Conservation (phyloP, 2,888 invertebrate genomes). For the Ormyrus pomaceus region DNA sequence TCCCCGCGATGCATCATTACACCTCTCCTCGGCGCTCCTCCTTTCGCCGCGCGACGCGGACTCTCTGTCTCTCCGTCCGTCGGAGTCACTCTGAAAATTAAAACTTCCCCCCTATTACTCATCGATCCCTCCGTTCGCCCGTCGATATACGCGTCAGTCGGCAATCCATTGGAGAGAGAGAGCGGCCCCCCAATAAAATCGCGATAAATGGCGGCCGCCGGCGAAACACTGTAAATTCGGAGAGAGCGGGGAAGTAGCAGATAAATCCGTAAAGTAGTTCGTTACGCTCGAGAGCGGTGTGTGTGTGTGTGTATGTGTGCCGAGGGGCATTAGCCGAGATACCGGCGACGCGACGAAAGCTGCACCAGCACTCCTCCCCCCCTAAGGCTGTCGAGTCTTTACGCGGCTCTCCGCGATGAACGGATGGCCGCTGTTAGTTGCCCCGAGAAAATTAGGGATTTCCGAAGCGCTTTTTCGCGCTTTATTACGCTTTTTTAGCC, state of each 20-base stretch:
- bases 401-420: not conserved
- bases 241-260: not conserved
- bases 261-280: conserved; percentile 51
- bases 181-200: conserved; percentile 43
- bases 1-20: too few relatives aligned
- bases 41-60: not conserved
- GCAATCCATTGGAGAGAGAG: conserved; percentile 12
- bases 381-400: too few relatives aligned
- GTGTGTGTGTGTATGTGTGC: too few relatives aligned
- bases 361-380: not conserved
- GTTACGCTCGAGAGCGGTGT: conserved; percentile 12
- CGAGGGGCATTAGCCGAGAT: not conserved
- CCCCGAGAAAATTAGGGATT: not conserved
- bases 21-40: too few relatives aligned
- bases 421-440: not conserved
- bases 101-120: conserved; percentile 53
- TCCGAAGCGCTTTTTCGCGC: too few relatives aligned
- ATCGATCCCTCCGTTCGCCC: conserved; percentile 34
- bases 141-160: not conserved
- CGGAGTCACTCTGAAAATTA: conserved; percentile 55
- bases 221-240: conserved; percentile 37
- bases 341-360: conserved; percentile 7
- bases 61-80: conserved; percentile 21
- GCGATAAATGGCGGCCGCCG: conserved; percentile 40
- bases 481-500: too few relatives aligned